Evolutionary conservation across 2,888 invertebrate genomes (phyloP).

Genomic region (Andrena trimmerana): DNA sequence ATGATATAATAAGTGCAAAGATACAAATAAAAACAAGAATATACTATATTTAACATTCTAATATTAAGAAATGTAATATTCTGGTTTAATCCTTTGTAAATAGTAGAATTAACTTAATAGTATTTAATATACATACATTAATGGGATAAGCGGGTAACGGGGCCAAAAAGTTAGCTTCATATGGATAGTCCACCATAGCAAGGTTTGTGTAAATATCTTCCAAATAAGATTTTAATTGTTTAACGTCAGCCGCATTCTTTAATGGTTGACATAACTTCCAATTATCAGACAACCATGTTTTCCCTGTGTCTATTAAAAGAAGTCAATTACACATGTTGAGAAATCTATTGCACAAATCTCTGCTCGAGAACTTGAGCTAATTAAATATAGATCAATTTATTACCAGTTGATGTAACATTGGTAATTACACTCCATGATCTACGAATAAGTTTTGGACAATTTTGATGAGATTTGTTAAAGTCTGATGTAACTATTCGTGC

Average conservation of each 20-base stretch:
- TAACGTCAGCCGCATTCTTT: conserved; percentile 87
- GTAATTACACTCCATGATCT: conserved; percentile 92
- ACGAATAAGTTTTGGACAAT: conserved; percentile 90
- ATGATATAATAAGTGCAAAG: conserved; percentile 27
- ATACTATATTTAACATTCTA: not conserved
- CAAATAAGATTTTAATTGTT: conserved; percentile 90
- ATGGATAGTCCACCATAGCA: conserved; percentile 99
- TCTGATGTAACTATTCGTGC: conserved; percentile 92
- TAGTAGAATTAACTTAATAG: not conserved
- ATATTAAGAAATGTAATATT: not conserved
- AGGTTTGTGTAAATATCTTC: conserved; percentile 91
- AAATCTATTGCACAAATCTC: not conserved
- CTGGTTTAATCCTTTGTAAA: not conserved
- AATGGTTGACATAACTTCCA: conserved; percentile 93
- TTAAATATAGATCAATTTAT: conserved; percentile 35
- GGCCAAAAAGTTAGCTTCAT: conserved; percentile 92
- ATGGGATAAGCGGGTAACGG: conserved; percentile 95
- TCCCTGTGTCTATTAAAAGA: conserved; percentile 87
- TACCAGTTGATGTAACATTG: conserved; percentile 86
- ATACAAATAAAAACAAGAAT: not conserved
- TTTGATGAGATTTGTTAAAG: conserved; percentile 87
- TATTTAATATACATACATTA: conserved; percentile 81
- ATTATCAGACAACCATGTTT: conserved; percentile 88
- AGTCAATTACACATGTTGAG: not conserved
- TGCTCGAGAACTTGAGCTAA: not conserved